Base-by-base conservation (phyloP, 2,797 vertebrate species). In the Peromyscus aztecus region DNA sequence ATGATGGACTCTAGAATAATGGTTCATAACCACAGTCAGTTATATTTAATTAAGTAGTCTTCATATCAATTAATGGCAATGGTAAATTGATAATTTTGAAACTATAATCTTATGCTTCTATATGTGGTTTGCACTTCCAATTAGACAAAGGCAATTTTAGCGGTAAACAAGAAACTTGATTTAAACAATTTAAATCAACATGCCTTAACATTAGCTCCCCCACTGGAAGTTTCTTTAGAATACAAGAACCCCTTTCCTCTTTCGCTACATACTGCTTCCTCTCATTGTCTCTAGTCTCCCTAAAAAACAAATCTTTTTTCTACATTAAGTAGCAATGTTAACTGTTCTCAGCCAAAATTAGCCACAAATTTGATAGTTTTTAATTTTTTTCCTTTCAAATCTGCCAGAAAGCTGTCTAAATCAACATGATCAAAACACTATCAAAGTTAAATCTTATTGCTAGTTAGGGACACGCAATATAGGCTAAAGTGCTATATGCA, bases 1-100 rank as follows among this genome's bases (percentile, higher is more conserved):
- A 95, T 95, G 77, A 91, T 89, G 73, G 65, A 91, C 89, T 94
- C 52, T 55, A 91, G 76, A 94, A 95, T 16, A 95, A 93, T 40
- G 46, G 81, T 49, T 97, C 49, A 90, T 89, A 86, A 86, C 57
- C 73, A 95, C 94, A 88, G 65, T 90, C 92, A 34, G 76, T 94
- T 91, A 61, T 80, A 95, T 93, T 61, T 84, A 94, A 43, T 88
- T 55, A 97, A 82, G 49, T 71, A 89, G 52, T 92, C 43, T 95
- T 92, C 37, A 31, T 92, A 94, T 92, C 59, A 94, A 75, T 43
- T 94, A 92, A 94, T 40, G 49, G n/a, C 9, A 88, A 67, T 57
- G 31, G 88, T 6, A 95, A 88, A 63, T 87, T 92, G n/a, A 82
- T 85, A 43, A 85, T 88, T 85, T 87, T 61, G 24, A 94, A 94